Base-by-base conservation (phyloP, 2,113 vertebrate species). In the Rhynchomys soricoides region DNA sequence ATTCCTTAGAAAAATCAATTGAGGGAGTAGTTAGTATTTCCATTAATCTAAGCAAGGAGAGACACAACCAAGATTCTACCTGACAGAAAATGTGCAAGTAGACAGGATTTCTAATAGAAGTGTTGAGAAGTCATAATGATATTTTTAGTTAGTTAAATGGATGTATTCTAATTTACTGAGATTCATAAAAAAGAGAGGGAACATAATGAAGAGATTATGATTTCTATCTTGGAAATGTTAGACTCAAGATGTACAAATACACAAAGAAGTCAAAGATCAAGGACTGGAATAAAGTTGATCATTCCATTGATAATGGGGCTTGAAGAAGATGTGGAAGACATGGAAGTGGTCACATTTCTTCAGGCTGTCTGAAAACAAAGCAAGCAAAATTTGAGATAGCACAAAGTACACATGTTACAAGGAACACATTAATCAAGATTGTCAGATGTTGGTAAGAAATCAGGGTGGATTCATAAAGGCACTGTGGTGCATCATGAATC, bases 31-130 rank as follows among this genome's bases (percentile, higher is more conserved):
- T 83, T 55, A 50, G 1, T 22, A 29, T 64, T 74, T 13, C 5
- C 48, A 93, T 85, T 85, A 48, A 90, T 96, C 34, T 85, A 71
- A 88, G 15, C 26, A 81, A 97, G 26, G 10, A 50, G 91, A 78
- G 37, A 40, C 73, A 86, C 16, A 86, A 70, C 22, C n/a, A 79
- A 79, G 15, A 19, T 0, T 57, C 64, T 95, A 64, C 57, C 64
- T 95, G 70, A 64, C 1, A 82, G 31, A 13, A 4, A n/a, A 1
- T 7, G 1, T 24, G 1, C 29, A 45, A 10, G 13, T 37, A 45
- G 66, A 50, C 17, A 91, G 66, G 4, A 82, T 74, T 83, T 91
- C 73, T 89, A 37, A 62, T 86, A 8, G 24, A 86, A 90, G 17
- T 0, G 1, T 31, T 19, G 9, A 29, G 4, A 40, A 86, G 2